These are phyloP conservation scores for Druceiella hillmani DNA, from an alignment of 2,888 invertebrate species.

Conservation along the genomic window DNA sequence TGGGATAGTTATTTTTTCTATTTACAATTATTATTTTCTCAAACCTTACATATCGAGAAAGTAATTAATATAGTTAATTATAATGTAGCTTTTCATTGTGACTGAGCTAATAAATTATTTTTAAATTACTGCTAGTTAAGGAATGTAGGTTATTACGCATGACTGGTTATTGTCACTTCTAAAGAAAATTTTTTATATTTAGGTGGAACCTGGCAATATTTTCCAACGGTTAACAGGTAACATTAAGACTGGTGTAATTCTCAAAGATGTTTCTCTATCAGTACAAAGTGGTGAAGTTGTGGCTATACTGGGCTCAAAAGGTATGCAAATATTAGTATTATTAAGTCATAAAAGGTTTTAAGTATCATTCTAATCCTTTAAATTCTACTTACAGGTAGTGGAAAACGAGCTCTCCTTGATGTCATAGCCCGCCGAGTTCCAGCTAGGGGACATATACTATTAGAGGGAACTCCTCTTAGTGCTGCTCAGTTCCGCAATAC, in stretches of 20 bases:
- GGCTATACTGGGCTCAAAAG: slow-evolving; percentile 89
- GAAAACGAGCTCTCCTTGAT: slow-evolving; percentile 90
- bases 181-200: slow-evolving; percentile 21
- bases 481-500: slow-evolving; percentile 76
- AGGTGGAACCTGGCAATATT: slow-evolving; percentile 79
- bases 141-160: no score
- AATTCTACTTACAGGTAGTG: slow-evolving; percentile 68
- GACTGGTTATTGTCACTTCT: no score
- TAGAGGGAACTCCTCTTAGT: slow-evolving; percentile 83
- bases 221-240: slow-evolving; percentile 69
- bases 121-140: no score
- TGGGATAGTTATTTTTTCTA: no score
- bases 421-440: slow-evolving; percentile 81
- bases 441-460: slow-evolving; percentile 80
- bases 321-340: slow-evolving; percentile 40
- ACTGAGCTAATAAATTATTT: no score
- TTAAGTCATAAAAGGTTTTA: slow-evolving; percentile 9
- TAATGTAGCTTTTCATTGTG: no score
- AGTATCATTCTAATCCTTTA: slow-evolving; percentile 2
- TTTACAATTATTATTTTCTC: no score
- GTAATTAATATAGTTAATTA: no score
- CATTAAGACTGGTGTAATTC: slow-evolving; percentile 77
- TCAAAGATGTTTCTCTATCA: slow-evolving; percentile 88
- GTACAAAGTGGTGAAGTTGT: slow-evolving; percentile 92
- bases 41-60: no score